These are phyloP conservation scores for Lithophane leautieri DNA, from an alignment of 2,888 invertebrate genomes.

Conservation along the genomic window DNA sequence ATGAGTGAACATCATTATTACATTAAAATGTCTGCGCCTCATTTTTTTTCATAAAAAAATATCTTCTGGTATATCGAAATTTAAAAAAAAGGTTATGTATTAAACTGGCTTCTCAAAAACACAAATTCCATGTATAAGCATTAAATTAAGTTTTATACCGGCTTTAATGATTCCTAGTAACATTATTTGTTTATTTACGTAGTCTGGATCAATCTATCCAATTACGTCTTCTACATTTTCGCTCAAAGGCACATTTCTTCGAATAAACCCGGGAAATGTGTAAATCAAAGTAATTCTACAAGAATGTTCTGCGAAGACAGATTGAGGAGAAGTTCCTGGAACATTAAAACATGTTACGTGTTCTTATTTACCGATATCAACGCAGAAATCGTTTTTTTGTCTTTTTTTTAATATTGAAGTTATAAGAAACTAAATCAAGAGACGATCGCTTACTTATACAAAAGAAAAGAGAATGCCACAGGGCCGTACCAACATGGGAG, in stretches of 20 bases:
- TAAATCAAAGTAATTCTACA: slow-evolving; percentile 1
- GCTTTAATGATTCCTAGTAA: not conserved
- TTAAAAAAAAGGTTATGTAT: not conserved
- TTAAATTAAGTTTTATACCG: too few relatives aligned
- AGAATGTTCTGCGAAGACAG: not conserved
- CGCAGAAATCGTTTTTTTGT: not conserved
- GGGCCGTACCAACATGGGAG: too few relatives aligned
- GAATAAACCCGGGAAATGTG: not conserved
- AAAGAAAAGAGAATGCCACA: too few relatives aligned
- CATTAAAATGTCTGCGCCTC: too few relatives aligned
- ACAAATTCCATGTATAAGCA: not conserved
- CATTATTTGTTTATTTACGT: not conserved
- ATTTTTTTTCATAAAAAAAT: too few relatives aligned
- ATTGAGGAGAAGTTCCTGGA: not conserved
- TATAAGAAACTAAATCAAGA: not conserved
- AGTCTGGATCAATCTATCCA: not conserved
- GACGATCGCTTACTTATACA: not conserved
- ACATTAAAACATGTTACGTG: not conserved
- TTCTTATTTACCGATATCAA: not conserved
- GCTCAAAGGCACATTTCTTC: slow-evolving; percentile 6
- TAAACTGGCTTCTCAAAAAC: not conserved
- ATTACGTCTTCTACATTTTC: not conserved
- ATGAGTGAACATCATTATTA: not conserved
- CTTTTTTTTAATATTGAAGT: too few relatives aligned
- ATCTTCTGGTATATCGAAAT: not conserved